Base-by-base conservation (phyloP, 2,113 vertebrate species). In the Kryptolebias marmoratus region DNA sequence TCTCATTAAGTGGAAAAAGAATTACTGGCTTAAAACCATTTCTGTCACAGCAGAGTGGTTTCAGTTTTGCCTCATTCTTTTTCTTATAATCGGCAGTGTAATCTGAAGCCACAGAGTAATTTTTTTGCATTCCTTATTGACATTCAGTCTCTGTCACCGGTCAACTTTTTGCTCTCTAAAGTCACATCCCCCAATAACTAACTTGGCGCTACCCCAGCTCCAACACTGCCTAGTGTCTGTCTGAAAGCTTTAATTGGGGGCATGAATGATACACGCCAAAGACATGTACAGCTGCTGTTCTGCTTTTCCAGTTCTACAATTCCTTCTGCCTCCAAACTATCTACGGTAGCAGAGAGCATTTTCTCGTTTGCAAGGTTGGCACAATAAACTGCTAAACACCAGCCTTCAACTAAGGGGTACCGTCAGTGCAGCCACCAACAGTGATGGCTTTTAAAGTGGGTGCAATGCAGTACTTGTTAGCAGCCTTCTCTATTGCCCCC, bases 181-280 rank as follows among this genome's bases (percentile, higher is more conserved):
- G 71, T 82, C 79, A 56, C 49, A 67, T 77, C 60, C 63, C 75
- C 49, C 6, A 52, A 7, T 2, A 53, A 77, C 72, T 1, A 36
- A 67, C 76, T 83, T 84, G 82, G 82, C 81, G 28, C 50, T 31
- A 9, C 60, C 70, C 54, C 56, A 75, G 45, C 42, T 67, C 28
- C n/a, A 67, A 49, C 13, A 39, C 62, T 81, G 79, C 77, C 81
- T 45, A 52, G 59, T 75, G 63, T 52, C 73, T 85, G 84, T 86
- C 83, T 88, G 86, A 86, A 82, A n/a, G 57, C 70, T 81, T 78
- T 87, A 86, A 85, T 79, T 85, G 81, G 60, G 42, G 57, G 64
- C 68, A 61, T 30, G 72, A 50, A 30, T 42, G 77, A 72, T 45
- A 53, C 11, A 15, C 81, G 85, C 85, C 90, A 84, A 82, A 82